These are phyloP conservation scores for Grantiella picta DNA, from an alignment of 2,113 vertebrate species.

Conservation along the genomic window DNA sequence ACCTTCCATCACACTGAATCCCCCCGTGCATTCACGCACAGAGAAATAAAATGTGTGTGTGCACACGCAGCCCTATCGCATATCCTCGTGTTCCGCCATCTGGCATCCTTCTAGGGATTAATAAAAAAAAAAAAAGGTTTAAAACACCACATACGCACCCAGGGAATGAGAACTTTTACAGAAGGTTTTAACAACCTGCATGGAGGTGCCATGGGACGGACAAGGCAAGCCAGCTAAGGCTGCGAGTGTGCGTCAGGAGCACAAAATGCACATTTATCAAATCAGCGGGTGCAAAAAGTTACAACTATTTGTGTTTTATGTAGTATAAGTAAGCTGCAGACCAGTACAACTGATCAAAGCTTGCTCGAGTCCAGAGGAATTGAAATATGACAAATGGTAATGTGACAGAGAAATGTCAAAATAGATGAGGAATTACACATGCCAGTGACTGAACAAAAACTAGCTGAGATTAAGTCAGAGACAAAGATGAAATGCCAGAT, in stretches of 20 bases:
- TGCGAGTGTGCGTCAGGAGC: rapidly evolving
- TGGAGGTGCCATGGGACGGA: rapidly evolving
- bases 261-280: background rate
- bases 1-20: background rate
- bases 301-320: background rate
- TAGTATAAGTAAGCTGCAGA: slow-evolving; percentile 23
- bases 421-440: slow-evolving; percentile 30
- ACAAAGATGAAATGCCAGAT: slow-evolving; percentile 74
- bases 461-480: slow-evolving; percentile 47
- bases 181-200: background rate
- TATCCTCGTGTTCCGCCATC: background rate
- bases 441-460: slow-evolving; percentile 40
- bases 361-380: background rate
- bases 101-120: slow-evolving; percentile 17
- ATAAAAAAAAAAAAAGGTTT: background rate
- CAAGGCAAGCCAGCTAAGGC: background rate
- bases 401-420: slow-evolving; percentile 34
- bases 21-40: background rate
- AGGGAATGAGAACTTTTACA: background rate
- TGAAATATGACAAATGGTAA: slow-evolving; percentile 31
- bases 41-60: background rate
- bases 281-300: background rate
- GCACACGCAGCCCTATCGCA: rapidly evolving
- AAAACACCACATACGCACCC: background rate
- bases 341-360: background rate